Base-by-base conservation (phyloP, 2,888 invertebrate species). In the Sarcophaga variegata region DNA sequence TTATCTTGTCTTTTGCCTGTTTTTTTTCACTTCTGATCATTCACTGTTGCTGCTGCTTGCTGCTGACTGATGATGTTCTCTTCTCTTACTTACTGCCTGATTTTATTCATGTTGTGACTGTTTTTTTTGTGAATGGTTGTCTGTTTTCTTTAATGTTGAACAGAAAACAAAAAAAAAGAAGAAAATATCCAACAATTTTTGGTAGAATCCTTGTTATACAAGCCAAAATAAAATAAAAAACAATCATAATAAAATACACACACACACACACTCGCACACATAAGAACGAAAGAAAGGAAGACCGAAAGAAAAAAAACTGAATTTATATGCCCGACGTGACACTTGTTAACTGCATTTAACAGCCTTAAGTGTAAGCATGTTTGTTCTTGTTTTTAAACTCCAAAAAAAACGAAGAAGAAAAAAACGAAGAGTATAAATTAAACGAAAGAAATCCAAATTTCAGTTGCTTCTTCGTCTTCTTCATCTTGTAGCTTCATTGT, bases 311-410 rank as follows among this genome's bases (percentile, higher is more conserved):
- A 72, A 59, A 64, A 64, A 67, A 54, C n/a, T 25, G 90, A 91
- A 91, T 90, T 91, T 92, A 91, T 91, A 91, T 89, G 89, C 88
- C 87, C 89, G 90, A 92, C 92, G 92, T 91, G 92, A 92, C 92
- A 92, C 91, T 92, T 92, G 91, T 90, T 91, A 90, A 90, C 91
- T 87, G 74, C 87, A 85, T 87, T 87, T 87, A 87, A 87, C 84
- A 66, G 87, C 79, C 84, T 84, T 81, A 84, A 87, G 84, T 84
- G 84, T 79, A 87, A 75, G 85, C 85, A 85, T 85, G 85, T 79
- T 85, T 85, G 82, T 85, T 82, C 78, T 75, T 85, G 85, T 81
- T 81, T 25, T 47, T 64, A 66, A 49, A 11, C 14, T 37, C 14
- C 22, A 6, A 37, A 10, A 37, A 37, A 27, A 27, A 27, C 49